A percentile compares a stretch with the other conserved stretches of the same genome.
These are phyloP conservation scores for Pluvianellus socialis DNA, from an alignment of 2,113 vertebrate genomes.

Conservation along the genomic window DNA sequence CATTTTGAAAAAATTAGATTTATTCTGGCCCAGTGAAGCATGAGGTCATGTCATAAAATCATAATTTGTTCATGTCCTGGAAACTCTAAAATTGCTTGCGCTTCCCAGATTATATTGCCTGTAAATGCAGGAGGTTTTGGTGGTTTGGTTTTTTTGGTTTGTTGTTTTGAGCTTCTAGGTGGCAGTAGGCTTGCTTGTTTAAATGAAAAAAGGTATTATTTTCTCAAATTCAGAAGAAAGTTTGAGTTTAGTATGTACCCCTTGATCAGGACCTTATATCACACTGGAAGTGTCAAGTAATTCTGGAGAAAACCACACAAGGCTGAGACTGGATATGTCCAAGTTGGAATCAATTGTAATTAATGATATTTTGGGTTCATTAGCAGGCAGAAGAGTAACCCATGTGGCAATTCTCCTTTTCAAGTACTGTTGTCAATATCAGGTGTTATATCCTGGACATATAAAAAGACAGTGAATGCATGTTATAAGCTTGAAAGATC, in stretches of 20 bases:
- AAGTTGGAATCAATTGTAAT: neutral
- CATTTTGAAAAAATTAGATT: neutral
- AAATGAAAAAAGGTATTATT: neutral
- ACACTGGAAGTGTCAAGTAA: neutral
- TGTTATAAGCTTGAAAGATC: neutral
- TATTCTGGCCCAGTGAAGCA: neutral
- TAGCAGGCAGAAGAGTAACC: neutral
- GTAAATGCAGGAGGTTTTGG: neutral
- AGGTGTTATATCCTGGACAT: neutral
- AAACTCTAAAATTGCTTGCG: neutral
- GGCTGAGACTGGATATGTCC: neutral
- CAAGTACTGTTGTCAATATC: neutral
- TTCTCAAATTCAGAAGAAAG: neutral
- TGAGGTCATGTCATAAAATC: neutral
- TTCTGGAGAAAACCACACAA: neutral
- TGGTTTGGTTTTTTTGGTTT: neutral
- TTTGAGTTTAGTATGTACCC: neutral
- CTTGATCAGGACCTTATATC: neutral
- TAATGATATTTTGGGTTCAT: neutral
- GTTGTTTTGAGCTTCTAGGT: neutral
- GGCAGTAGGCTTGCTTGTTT: neutral
- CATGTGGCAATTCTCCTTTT: neutral
- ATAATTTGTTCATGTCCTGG: neutral
- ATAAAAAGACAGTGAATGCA: neutral
- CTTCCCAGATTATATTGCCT: neutral